A percentile compares a stretch with the other conserved stretches of the same genome.
Evolutionary conservation across 37 sponge, comb jelly and placozoan species (phyloP).

Genomic region (Axinella damicornis): DNA sequence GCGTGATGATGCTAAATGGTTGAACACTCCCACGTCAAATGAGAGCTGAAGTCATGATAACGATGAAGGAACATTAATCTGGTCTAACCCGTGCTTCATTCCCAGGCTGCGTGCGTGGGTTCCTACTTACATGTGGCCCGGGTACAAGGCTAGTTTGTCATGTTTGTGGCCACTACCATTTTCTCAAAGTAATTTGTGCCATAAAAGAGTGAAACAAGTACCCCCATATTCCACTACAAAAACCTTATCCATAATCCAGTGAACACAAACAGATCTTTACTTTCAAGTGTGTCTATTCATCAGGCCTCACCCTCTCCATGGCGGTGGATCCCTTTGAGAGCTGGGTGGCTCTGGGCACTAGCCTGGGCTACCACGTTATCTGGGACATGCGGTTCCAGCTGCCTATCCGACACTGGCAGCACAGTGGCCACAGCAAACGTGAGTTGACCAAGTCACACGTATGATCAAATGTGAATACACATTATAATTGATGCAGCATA

Average conservation of each 20-base stretch:
- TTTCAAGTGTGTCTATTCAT: too few relatives aligned
- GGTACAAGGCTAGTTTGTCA: too few relatives aligned
- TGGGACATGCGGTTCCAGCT: constrained; percentile 98
- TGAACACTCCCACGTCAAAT: too few relatives aligned
- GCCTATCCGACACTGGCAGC: constrained; percentile 86
- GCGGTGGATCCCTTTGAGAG: constrained; percentile 80
- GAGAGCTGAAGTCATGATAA: too few relatives aligned
- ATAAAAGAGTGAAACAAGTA: not conserved
- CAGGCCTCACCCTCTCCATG: constrained; percentile 78
- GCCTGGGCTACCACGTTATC: constrained; percentile 84
- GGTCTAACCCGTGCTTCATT: too few relatives aligned
- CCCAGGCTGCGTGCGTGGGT: too few relatives aligned
- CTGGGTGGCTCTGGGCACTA: constrained; percentile 90
- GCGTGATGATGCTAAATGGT: too few relatives aligned
- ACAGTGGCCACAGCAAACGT: constrained; percentile 45
- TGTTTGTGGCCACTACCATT: too few relatives aligned
- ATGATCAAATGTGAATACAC: not conserved
- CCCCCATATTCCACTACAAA: not conserved
- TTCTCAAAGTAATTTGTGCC: too few relatives aligned
- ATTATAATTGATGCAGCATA: not conserved
- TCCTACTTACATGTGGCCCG: too few relatives aligned
- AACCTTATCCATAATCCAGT: too few relatives aligned
- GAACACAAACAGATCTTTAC: not conserved
- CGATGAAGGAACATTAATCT: too few relatives aligned
- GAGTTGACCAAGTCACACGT: not conserved